Conservation (phyloP, 2,113 vertebrate species). For the Amphiprion percula region DNA sequence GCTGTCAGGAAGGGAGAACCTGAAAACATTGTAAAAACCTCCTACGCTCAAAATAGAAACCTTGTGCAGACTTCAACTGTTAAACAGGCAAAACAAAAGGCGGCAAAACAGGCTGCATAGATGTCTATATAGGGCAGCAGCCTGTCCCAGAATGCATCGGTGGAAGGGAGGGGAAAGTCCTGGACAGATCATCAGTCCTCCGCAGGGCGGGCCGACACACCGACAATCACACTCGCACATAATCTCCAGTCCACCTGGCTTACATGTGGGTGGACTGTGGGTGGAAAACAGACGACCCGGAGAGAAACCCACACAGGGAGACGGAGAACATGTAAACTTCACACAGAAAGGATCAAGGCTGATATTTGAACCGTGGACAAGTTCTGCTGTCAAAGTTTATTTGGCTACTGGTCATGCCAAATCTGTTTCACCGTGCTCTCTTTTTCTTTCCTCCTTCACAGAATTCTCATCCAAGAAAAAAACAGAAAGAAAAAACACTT, state of each 20-base stretch:
- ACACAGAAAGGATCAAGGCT: slow-evolving; percentile 65
- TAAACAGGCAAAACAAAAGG: slow-evolving; percentile 33
- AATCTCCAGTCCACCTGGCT: slow-evolving; percentile 65
- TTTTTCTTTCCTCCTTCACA: background rate
- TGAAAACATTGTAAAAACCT: slow-evolving; percentile 46
- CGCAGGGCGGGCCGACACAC: slow-evolving; percentile 14
- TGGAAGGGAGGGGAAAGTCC: slow-evolving; percentile 35
- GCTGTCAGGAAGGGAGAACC: slow-evolving; percentile 25
- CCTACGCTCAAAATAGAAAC: slow-evolving; percentile 55
- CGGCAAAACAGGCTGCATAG: slow-evolving; percentile 13
- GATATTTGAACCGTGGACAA: slow-evolving; percentile 53
- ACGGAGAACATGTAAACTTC: slow-evolving; percentile 64
- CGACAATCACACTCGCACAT: slow-evolving; percentile 36
- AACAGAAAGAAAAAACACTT: too few relatives aligned
- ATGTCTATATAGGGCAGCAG: slow-evolving; percentile 27
- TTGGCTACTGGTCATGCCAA: slow-evolving; percentile 48
- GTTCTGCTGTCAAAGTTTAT: slow-evolving; percentile 57
- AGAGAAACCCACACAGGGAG: slow-evolving; percentile 57
- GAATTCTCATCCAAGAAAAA: background rate
- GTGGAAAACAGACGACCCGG: slow-evolving; percentile 68
- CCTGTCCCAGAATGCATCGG: slow-evolving; percentile 44
- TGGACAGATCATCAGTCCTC: slow-evolving; percentile 65
- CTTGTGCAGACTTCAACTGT: slow-evolving; percentile 31
- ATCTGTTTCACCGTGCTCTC: slow-evolving; percentile 32
- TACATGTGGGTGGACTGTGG: slow-evolving; percentile 65